These are phyloP conservation scores for Urosaurus nigricauda DNA, from an alignment of 2,797 vertebrate species.

Conservation along the genomic window DNA sequence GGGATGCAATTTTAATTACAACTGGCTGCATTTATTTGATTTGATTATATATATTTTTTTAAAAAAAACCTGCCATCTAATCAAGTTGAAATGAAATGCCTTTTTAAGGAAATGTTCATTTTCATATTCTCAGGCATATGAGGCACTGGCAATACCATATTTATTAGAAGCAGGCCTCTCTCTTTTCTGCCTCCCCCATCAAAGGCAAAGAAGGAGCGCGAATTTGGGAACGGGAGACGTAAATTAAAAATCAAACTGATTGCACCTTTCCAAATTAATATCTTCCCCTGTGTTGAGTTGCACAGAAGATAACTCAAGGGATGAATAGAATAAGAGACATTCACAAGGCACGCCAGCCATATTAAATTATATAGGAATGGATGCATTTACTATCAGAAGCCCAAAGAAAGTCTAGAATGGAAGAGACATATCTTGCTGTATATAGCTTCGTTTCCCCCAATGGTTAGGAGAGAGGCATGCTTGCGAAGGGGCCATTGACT, in stretches of 20 bases:
- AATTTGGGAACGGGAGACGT: neutral
- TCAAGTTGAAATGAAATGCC: slow-evolving; percentile 71
- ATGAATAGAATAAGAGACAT: slow-evolving; percentile 13
- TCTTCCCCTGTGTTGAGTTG: neutral
- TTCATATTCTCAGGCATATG: slow-evolving; percentile 48
- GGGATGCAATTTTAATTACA: slow-evolving; percentile 52
- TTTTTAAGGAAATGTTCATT: slow-evolving; percentile 65
- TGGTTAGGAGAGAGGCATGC: neutral
- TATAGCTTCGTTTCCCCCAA: slow-evolving; percentile 1
- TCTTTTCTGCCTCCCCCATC: neutral
- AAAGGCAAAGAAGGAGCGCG: slow-evolving; percentile 25
- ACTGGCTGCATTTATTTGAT: neutral
- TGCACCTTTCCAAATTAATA: neutral
- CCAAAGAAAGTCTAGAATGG: slow-evolving; percentile 25
- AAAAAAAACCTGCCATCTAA: slow-evolving; percentile 30
- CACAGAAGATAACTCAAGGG: neutral
- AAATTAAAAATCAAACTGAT: slow-evolving; percentile 26
- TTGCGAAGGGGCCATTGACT: neutral
- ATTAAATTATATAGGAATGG: slow-evolving; percentile 23
- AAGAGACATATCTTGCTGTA: slow-evolving; percentile 16
- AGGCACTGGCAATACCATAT: slow-evolving; percentile 63
- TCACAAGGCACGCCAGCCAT: slow-evolving; percentile 22
- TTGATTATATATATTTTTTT: too few relatives aligned
- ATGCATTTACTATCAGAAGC: slow-evolving; percentile 33
- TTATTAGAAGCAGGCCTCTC: slow-evolving; percentile 39